Evolutionary conservation across 2,888 invertebrate species (phyloP), one percentile per base, ranked within the genome.

Genomic region (Cenopis cana): DNA sequence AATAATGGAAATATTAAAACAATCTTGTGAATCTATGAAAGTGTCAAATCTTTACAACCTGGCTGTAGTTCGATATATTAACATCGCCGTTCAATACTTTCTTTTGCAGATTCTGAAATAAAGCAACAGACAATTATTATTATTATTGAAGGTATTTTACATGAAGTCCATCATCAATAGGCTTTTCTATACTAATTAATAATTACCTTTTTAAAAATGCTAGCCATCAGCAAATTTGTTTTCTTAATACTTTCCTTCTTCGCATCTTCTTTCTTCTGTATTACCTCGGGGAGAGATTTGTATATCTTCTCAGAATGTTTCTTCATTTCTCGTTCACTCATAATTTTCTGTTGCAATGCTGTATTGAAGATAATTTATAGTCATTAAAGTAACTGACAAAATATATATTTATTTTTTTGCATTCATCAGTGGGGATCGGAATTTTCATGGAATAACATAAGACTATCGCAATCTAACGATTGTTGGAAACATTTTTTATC

Each of bases 211-310:
- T 96, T 96, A 86, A 97, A 97, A 71, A 97, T 94, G 83, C 95
- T 95, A 1, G 96, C 95, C 94, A 97, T 95, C 36, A 97, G 85
- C 76, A 96, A 94, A 89, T 97, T 97, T 10, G 96, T 95, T 76
- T 94, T 95, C 79, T 94, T 95, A 1, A 94, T 91, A 60, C 94
- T 94, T 78, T 96, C 95, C 76, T 95, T 95, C 68, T 93, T 94
- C 20, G 91, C 85, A 6, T 94, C 93, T 61, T 95, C 94, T 75
- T 94, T 94, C 80, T 95, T 96, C 73, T 94, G 94, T 72, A 95
- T 89, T 2, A 97, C 96, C 90, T 97, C 97, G 0, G 96, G 96
- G 73, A 97, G 87, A 29, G 95, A 95, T 79, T 95, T 94, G 85
- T 96, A 97, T 56, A 93, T 93, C 74, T 85, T 88, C 74, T 96